A percentile compares a stretch with the other conserved stretches of the same genome.
phyloP scores from a whole-genome alignment of 2,113 vertebrate species.

The Petaurus breviceps region DNA sequence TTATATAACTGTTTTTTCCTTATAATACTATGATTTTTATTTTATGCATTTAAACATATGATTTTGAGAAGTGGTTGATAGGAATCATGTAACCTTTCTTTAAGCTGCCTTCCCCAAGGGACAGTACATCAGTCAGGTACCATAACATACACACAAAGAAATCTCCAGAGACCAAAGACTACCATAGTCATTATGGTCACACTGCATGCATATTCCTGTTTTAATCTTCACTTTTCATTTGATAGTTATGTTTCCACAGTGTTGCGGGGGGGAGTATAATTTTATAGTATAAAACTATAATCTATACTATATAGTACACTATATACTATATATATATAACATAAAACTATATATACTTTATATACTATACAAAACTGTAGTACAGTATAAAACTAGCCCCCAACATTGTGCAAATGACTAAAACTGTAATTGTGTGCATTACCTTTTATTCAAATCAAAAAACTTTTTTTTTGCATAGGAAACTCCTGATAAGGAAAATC shows the following conservation, averaged over 20 bases:
- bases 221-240: neutral
- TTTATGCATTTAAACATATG: neutral
- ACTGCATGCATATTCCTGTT: neutral
- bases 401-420: neutral
- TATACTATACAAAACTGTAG: too few species aligned
- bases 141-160: neutral
- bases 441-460: too few species aligned
- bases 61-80: neutral
- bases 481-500: neutral
- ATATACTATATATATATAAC: too few species aligned
- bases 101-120: neutral
- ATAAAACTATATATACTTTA: too few species aligned
- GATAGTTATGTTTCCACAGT: neutral
- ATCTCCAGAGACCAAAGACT: neutral
- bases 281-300: too few species aligned
- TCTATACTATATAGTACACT: too few species aligned
- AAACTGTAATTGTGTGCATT: neutral
- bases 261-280: too few species aligned
- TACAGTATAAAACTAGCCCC: neutral
- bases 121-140: neutral
- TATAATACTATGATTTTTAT: neutral
- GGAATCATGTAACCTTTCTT: neutral
- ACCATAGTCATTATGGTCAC: neutral
- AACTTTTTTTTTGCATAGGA: neutral
- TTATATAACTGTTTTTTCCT: neutral